These are phyloP conservation scores for Onthophagus sagittarius DNA, from an alignment of 2,888 invertebrate genomes.

Conservation along the genomic window DNA sequence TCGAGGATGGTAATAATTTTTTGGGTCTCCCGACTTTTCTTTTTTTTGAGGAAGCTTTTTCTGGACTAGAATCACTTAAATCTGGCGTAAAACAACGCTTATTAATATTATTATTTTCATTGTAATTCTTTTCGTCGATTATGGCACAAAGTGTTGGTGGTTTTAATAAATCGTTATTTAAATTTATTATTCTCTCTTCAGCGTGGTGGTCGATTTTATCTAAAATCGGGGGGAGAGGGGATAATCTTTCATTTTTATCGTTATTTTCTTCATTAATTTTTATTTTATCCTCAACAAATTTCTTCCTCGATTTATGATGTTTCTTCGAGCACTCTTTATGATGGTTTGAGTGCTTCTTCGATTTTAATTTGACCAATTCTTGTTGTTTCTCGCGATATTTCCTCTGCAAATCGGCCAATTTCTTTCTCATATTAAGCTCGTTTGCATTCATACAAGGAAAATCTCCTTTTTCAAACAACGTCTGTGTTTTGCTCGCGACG, in stretches of 20 bases:
- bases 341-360: constrained; percentile 35
- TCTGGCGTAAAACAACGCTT: constrained; percentile 29
- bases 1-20: constrained; percentile 58
- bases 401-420: constrained; percentile 74
- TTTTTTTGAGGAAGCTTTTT: constrained; percentile 58
- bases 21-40: constrained; percentile 79
- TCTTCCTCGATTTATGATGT: constrained; percentile 50
- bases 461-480: constrained; percentile 39
- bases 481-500: constrained; percentile 41
- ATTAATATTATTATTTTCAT: neutral
- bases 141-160: constrained; percentile 46
- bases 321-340: constrained; percentile 45
- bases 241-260: no score
- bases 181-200: constrained; percentile 32
- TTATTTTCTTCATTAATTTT: no score
- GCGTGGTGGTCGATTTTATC: constrained; percentile 41
- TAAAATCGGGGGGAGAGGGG: constrained; percentile 41
- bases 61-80: constrained; percentile 36
- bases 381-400: constrained; percentile 80
- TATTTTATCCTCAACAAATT: constrained; percentile 38
- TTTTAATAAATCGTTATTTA: constrained; percentile 41
- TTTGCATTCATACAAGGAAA: constrained; percentile 62
- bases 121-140: constrained; percentile 6
- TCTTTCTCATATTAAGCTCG: constrained; percentile 78
- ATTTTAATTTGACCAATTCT: constrained; percentile 69